These are phyloP conservation scores for Taxidea taxus DNA, from an alignment of 2,113 vertebrate genomes.

Conservation along the genomic window DNA sequence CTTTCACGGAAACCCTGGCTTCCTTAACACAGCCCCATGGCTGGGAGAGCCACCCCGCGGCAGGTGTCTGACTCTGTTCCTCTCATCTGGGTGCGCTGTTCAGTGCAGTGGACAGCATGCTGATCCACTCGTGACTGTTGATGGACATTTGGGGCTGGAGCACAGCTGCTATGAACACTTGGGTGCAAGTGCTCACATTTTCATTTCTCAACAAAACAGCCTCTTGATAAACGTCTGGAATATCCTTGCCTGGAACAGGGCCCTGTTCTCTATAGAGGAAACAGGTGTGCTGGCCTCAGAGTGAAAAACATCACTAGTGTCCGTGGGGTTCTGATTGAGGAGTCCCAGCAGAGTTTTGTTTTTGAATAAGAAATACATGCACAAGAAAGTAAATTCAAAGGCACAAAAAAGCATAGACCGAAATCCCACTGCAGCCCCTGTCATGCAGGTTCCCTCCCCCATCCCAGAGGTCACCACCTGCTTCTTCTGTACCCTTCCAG, in stretches of 20 bases:
- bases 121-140: neutral
- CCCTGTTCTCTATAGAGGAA: neutral
- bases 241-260: neutral
- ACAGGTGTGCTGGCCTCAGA: neutral
- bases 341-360: neutral
- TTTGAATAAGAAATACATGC: neutral
- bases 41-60: neutral
- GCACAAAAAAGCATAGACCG: neutral
- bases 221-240: neutral
- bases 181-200: neutral
- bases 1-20: neutral
- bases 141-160: neutral
- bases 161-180: neutral
- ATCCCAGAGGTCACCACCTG: neutral
- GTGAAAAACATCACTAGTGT: neutral
- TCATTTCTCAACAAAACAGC: neutral
- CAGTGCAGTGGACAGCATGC: neutral
- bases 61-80: neutral
- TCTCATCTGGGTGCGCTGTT: fast-evolving
- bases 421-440: neutral
- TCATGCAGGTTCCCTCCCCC: neutral
- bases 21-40: fast-evolving
- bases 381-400: neutral
- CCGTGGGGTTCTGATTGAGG: neutral
- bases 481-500: neutral